Evolutionary conservation across 2,797 vertebrate species (phyloP).

Genomic region (Dallia pectoralis): DNA sequence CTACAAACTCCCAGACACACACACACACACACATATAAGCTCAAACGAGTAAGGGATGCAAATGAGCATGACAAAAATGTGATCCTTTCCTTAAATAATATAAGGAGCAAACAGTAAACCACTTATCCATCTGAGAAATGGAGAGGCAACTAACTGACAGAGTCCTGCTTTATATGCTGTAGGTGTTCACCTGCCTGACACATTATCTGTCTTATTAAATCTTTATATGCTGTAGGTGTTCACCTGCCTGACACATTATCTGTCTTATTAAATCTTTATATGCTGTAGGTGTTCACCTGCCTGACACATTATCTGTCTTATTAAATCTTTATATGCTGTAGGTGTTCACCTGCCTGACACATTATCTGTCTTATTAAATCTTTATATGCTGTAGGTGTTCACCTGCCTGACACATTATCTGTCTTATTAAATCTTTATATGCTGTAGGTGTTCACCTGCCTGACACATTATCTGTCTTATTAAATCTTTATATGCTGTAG

Average conservation of each 20-base stretch:
- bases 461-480: too few species aligned
- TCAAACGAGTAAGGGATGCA: constrained; percentile 56
- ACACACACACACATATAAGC: neutral
- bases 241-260: constrained; percentile 72
- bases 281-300: constrained; percentile 65
- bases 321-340: constrained; percentile 74
- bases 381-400: too few species aligned
- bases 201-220: too few species aligned
- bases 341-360: constrained; percentile 71
- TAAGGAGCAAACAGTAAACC: constrained; percentile 65
- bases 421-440: too few species aligned
- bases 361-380: too few species aligned
- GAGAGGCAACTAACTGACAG: constrained; percentile 81
- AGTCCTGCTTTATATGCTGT: constrained; percentile 78
- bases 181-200: constrained; percentile 71
- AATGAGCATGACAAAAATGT: constrained; percentile 71
- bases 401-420: too few species aligned
- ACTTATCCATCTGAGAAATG: constrained; percentile 73
- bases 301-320: constrained; percentile 73
- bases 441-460: too few species aligned
- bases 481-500: too few species aligned
- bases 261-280: too few species aligned
- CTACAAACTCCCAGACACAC: neutral
- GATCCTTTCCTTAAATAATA: constrained; percentile 66
- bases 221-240: constrained; percentile 73